These are phyloP conservation scores for Boleophthalmus pectinirostris DNA, from an alignment of 2,113 vertebrate species.

Conservation along the genomic window DNA sequence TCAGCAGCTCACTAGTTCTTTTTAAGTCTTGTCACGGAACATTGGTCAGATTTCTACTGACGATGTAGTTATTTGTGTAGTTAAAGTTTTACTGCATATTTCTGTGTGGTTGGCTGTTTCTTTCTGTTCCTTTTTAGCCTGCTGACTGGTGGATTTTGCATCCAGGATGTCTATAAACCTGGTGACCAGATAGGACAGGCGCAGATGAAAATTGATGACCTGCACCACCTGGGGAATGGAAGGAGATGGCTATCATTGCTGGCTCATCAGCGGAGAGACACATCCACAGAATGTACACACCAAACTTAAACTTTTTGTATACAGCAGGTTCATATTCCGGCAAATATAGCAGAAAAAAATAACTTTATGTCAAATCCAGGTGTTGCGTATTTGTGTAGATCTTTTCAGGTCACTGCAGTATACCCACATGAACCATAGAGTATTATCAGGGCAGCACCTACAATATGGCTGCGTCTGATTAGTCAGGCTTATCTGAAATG, in stretches of 20 bases:
- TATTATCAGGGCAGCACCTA: slow-evolving; percentile 16
- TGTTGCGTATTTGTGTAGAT: not conserved
- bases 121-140: slow-evolving; percentile 3
- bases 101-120: slow-evolving; percentile 7
- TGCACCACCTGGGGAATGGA: slow-evolving; percentile 42
- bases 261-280: slow-evolving; percentile 20
- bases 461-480: slow-evolving; percentile 41
- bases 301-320: not conserved
- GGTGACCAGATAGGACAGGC: slow-evolving; percentile 28
- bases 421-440: not conserved
- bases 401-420: slow-evolving; percentile 41
- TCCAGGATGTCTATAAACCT: slow-evolving; percentile 41
- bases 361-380: not conserved
- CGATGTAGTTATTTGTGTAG: slow-evolving; percentile 11
- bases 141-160: slow-evolving; percentile 1
- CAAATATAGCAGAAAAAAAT: not conserved
- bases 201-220: slow-evolving; percentile 57
- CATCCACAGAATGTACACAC: slow-evolving; percentile 6
- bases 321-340: not conserved
- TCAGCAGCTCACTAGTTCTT: slow-evolving; percentile 10
- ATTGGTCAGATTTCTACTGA: slow-evolving; percentile 6
- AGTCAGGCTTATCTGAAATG: slow-evolving; percentile 14
- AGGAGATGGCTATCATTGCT: slow-evolving; percentile 46
- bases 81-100: slow-evolving; percentile 12
- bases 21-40: not conserved